Conservation (phyloP, 2,888 invertebrate species). For the Phortica magna region DNA sequence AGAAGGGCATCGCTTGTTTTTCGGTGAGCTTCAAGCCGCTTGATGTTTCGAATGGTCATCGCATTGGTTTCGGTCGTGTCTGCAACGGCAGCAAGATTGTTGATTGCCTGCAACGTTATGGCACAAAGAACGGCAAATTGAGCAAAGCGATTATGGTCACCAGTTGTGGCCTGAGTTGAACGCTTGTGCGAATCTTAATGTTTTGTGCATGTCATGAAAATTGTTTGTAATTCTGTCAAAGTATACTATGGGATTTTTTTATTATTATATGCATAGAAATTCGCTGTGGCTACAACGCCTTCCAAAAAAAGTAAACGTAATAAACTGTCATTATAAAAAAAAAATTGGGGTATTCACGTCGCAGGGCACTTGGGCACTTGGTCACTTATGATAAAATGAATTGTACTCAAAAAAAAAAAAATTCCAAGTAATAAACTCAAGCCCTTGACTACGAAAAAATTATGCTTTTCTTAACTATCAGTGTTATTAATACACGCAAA, state of each 20-base stretch:
- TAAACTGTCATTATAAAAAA: too few relatives aligned
- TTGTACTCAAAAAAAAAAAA: too few relatives aligned
- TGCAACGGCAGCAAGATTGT: conserved; percentile 62
- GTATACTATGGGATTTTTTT: too few relatives aligned
- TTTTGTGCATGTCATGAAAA: too few relatives aligned
- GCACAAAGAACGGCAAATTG: conserved; percentile 71
- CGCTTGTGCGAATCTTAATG: not conserved
- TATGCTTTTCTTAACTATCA: too few relatives aligned
- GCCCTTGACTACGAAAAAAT: too few relatives aligned
- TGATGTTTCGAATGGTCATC: conserved; percentile 59
- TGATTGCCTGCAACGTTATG: conserved; percentile 62
- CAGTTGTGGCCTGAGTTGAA: conserved; percentile 58
- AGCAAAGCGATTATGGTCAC: conserved; percentile 59
- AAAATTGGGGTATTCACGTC: too few relatives aligned
- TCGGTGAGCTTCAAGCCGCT: conserved; percentile 69
- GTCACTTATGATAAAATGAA: too few relatives aligned
- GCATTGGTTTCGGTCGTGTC: conserved; percentile 68
- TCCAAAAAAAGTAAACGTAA: too few relatives aligned
- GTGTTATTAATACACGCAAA: too few relatives aligned
- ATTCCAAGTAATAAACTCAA: too few relatives aligned
- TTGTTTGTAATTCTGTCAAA: not conserved
- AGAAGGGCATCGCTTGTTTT: conserved; percentile 51
- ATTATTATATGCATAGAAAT: not conserved
- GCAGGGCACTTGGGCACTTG: too few relatives aligned
- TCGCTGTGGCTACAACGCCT: not conserved